A percentile compares a stretch with the other conserved stretches of the same genome.
phyloP scores from a whole-genome alignment of 1,140 invertebrate species.

The Phenacoccus solenopsis region DNA sequence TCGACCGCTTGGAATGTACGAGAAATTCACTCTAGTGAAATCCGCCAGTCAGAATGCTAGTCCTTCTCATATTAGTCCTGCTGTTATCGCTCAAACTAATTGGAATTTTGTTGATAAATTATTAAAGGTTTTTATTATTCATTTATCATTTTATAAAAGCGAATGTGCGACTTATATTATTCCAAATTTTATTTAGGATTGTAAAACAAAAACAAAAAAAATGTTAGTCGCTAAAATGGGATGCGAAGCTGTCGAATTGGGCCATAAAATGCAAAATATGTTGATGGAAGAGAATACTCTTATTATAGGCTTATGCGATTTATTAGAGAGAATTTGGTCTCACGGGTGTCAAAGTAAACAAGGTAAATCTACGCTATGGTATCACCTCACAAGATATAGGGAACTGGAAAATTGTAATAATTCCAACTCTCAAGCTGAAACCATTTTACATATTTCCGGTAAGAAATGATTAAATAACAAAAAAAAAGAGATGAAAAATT shows the following conservation, averaged over 20 bases:
- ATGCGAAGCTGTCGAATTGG: slow-evolving; percentile 76
- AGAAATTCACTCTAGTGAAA: neutral
- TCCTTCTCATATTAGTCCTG: slow-evolving; percentile 49
- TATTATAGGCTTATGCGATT: slow-evolving; percentile 92
- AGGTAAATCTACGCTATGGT: slow-evolving; percentile 86
- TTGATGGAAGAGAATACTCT: slow-evolving; percentile 93
- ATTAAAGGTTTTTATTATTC: slow-evolving; percentile 56
- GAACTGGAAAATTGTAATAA: slow-evolving; percentile 71
- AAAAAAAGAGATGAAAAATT: too few species aligned
- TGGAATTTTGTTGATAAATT: slow-evolving; percentile 97
- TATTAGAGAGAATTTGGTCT: slow-evolving; percentile 94
- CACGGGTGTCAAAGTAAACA: slow-evolving; percentile 92
- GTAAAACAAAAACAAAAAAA: slow-evolving; percentile 86
- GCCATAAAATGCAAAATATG: slow-evolving; percentile 31
- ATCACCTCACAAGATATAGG: slow-evolving; percentile 78
- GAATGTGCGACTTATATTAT: neutral
- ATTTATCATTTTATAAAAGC: neutral
- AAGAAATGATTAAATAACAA: slow-evolving; percentile 24
- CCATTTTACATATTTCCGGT: slow-evolving; percentile 74
- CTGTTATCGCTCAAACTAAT: slow-evolving; percentile 90
- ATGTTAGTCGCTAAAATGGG: slow-evolving; percentile 98
- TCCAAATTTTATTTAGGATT: slow-evolving; percentile 46
- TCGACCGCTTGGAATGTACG: slow-evolving; percentile 23
- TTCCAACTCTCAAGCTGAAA: slow-evolving; percentile 57
- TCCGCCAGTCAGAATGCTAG: slow-evolving; percentile 4